Base-by-base conservation (phyloP, 2,113 vertebrate species). In the Oncorhynchus gorbuscha region DNA sequence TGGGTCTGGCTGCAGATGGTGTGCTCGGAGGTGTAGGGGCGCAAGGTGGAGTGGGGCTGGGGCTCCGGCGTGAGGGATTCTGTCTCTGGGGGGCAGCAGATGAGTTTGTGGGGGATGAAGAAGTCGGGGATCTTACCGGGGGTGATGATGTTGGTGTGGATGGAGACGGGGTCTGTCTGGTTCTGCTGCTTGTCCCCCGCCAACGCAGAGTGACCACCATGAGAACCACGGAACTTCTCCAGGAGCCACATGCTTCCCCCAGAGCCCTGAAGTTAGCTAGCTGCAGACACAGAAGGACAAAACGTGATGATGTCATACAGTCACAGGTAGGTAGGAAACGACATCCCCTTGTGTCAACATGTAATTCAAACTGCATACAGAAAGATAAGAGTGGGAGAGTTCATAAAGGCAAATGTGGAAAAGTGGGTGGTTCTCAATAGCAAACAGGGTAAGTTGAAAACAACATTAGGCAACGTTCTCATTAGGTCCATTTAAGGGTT, bases 71-170 rank as follows among this genome's bases (percentile, higher is more conserved):
- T 86, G 0, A 74, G 69, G 7, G 89, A 67, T 13, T 97, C 96
- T 0, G 78, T 85, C 79, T 98, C 97, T 0, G 95, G 79, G 0
- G 97, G 95, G 1, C 92, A 93, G 4, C 94, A 93, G 1, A 94
- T 92, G 12, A 99, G 93, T 86, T 97, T 99, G 1, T 97, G 97
- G 0, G 97, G 97, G 83, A 99, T 99, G 85, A 98, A 99, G 85
- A 99, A 99, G 85, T 98, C 95, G 0, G 97, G 97, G 84, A 99
- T 99, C 81, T 97, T 99, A 82, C 97, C 95, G 0, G 97, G 97
- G 5, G 97, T 98, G 79, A 99, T 95, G 76, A 99, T 96, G 20
- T 99, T 99, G 91, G 96, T 96, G 85, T 97, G 96, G 22, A 95
- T 89, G 20, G 90, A 86, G 55, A 96, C 91, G 0, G 95, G 94